These are phyloP conservation scores for Agrochola lychnidis DNA, from an alignment of 2,888 invertebrate species.

Conservation along the genomic window DNA sequence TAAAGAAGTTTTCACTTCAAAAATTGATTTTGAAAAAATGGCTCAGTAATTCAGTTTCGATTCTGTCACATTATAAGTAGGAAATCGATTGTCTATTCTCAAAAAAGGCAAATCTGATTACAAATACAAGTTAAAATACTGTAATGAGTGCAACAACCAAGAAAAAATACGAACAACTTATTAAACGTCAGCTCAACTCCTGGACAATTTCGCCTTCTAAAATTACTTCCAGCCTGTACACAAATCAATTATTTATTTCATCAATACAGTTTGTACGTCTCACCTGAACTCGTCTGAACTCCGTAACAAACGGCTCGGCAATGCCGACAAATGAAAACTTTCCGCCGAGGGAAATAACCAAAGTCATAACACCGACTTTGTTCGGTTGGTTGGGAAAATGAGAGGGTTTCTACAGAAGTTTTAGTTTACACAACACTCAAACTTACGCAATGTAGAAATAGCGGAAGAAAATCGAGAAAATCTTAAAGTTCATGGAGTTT, in stretches of 20 bases:
- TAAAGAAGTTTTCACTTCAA: too few species aligned
- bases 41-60: too few species aligned
- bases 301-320: constrained; percentile 48
- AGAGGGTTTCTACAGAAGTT: constrained; percentile 58
- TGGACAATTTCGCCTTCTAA: not conserved
- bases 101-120: not conserved
- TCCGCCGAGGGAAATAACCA: constrained; percentile 80
- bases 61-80: not conserved
- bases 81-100: not conserved
- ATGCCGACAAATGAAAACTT: constrained; percentile 73
- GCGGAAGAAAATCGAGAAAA: not conserved
- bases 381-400: constrained; percentile 53
- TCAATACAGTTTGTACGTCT: constrained; percentile 52
- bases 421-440: not conserved
- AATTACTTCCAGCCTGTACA: constrained; percentile 12
- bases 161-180: not conserved
- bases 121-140: not conserved
- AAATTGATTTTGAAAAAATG: too few species aligned
- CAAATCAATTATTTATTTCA: constrained; percentile 51
- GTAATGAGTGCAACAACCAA: not conserved
- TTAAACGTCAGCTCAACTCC: not conserved
- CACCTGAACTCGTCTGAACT: constrained; percentile 50
- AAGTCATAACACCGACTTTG: constrained; percentile 76
- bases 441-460: not conserved
- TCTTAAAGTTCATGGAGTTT: not conserved